phyloP scores from a whole-genome alignment of 2,113 vertebrate genomes.

The Xenopus borealis region DNA sequence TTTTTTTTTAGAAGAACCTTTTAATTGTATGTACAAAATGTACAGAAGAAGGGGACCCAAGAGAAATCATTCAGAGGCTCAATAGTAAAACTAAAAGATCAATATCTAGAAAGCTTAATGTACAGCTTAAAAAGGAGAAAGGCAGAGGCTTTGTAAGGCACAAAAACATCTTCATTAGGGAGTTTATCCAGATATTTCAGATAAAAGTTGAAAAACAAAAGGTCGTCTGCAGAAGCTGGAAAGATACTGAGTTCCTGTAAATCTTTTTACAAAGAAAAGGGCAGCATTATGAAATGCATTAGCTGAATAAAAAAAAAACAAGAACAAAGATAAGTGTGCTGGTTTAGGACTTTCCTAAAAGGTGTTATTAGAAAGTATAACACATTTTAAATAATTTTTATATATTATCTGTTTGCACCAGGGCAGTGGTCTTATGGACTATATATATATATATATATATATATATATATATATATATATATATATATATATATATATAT shows the following conservation, averaged over 20 bases:
- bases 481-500: no score
- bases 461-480: no score
- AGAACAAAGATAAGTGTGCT: not conserved
- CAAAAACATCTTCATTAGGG: not conserved
- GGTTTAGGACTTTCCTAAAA: not conserved
- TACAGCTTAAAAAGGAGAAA: not conserved
- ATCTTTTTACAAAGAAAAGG: conserved; percentile 1
- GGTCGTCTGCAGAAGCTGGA: conserved; percentile 1
- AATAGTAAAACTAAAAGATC: not conserved
- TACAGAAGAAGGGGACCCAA: not conserved
- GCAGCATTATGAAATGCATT: not conserved
- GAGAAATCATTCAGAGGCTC: not conserved
- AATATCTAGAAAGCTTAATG: not conserved
- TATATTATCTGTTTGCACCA: no score
- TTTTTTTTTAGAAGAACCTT: not conserved
- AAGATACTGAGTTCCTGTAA: not conserved
- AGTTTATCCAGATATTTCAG: not conserved
- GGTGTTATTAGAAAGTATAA: no score
- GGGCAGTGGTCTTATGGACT: no score
- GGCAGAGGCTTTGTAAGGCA: not conserved
- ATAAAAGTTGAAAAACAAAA: not conserved
- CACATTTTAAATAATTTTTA: no score
- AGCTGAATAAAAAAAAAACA: not conserved
- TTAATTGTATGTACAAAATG: no score
- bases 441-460: no score